phyloP scores from a whole-genome alignment of 2,888 invertebrate species.

The Muscina levida region DNA sequence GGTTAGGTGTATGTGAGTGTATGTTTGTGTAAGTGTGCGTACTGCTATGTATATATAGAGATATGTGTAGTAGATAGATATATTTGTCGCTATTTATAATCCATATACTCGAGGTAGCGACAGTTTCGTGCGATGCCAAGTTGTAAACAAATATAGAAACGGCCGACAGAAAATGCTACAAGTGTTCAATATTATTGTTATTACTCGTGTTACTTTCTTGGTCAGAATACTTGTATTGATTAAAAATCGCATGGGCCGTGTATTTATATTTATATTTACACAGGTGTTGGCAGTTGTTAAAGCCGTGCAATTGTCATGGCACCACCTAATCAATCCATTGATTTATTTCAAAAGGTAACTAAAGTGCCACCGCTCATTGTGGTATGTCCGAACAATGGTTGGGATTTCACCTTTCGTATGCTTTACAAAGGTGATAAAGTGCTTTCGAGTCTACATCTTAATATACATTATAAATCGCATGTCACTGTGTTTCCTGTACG shows the following conservation, averaged over 20 bases:
- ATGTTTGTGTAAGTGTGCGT: background rate
- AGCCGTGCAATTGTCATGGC: constrained; percentile 21
- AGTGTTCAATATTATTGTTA: constrained; percentile 29
- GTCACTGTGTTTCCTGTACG: too few species aligned
- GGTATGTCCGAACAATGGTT: too few species aligned
- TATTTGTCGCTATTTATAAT: too few species aligned
- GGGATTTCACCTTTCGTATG: too few species aligned
- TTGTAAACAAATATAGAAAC: constrained; percentile 6
- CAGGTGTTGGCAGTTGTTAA: background rate
- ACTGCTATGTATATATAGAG: background rate
- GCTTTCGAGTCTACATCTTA: too few species aligned
- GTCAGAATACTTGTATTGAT: constrained; percentile 21
- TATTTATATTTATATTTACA: background rate
- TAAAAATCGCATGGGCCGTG: background rate
- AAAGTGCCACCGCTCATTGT: too few species aligned
- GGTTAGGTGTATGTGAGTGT: background rate
- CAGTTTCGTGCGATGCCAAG: background rate
- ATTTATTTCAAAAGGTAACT: too few species aligned
- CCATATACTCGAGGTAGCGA: too few species aligned
- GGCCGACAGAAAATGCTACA: constrained; percentile 9
- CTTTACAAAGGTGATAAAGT: too few species aligned
- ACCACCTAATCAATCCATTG: too few species aligned
- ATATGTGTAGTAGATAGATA: too few species aligned
- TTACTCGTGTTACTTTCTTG: constrained; percentile 12
- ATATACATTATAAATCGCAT: too few species aligned